These are phyloP conservation scores for Xestia ashworthii DNA, from an alignment of 2,888 invertebrate genomes.

Conservation along the genomic window DNA sequence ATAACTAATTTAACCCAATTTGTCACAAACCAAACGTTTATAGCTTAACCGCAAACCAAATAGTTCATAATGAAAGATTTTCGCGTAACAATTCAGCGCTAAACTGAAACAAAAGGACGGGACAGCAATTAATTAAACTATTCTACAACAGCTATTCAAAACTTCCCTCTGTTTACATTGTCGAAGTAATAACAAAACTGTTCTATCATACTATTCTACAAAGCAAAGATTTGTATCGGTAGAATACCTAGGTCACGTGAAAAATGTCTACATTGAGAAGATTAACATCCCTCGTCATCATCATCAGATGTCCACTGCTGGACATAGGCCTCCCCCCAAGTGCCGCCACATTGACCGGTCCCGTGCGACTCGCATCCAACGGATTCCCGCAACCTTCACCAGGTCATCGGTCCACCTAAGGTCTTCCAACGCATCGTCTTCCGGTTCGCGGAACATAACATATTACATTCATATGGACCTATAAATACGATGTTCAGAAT, in stretches of 20 bases:
- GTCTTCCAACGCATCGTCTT: too few species aligned
- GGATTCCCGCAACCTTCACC: too few species aligned
- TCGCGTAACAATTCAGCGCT: constrained; percentile 3
- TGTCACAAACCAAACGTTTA: neutral
- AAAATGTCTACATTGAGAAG: neutral
- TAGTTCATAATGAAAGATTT: neutral
- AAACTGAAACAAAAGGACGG: constrained; percentile 19
- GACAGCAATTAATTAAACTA: constrained; percentile 32
- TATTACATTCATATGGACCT: neutral
- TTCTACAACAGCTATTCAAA: constrained; percentile 27
- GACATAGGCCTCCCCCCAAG: too few species aligned
- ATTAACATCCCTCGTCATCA: neutral
- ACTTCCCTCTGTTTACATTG: constrained; percentile 5
- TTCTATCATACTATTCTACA: neutral
- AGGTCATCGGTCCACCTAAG: too few species aligned
- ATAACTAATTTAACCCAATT: neutral
- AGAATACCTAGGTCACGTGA: neutral
- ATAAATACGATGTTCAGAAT: neutral
- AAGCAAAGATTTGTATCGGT: neutral
- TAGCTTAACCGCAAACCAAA: neutral
- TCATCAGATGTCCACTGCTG: too few species aligned
- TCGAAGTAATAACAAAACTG: constrained; percentile 16
- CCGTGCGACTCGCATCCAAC: too few species aligned
- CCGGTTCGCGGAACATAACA: too few species aligned
- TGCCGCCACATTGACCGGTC: too few species aligned